Conservation (phyloP, 2,113 vertebrate genomes). For the Menura novaehollandiae region DNA sequence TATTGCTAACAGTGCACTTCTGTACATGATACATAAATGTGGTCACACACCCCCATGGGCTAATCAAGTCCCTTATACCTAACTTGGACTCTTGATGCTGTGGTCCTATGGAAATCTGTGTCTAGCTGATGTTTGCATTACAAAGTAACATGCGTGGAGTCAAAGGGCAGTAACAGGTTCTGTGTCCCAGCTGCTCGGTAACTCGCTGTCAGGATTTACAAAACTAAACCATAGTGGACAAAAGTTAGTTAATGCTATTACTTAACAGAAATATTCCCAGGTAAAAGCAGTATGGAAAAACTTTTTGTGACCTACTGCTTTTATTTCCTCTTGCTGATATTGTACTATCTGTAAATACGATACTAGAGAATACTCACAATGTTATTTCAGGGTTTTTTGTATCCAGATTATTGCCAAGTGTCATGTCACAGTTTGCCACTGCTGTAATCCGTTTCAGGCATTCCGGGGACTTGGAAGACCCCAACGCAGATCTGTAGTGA, state of each 20-base stretch:
- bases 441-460: neutral
- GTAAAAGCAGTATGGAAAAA: neutral
- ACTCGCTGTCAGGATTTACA: neutral
- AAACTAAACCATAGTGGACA: neutral
- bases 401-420: neutral
- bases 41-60: neutral
- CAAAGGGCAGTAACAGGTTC: neutral
- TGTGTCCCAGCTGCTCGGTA: neutral
- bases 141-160: neutral
- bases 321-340: neutral
- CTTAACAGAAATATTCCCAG: neutral
- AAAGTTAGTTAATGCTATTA: neutral
- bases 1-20: neutral
- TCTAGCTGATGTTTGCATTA: neutral
- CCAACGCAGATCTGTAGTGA: accelerated
- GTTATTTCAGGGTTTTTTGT: neutral
- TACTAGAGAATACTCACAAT: neutral
- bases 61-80: neutral
- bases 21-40: neutral
- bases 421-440: neutral
- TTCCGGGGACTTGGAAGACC: neutral
- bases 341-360: neutral
- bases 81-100: neutral
- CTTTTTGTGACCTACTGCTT: neutral
- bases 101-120: neutral